A percentile compares a stretch with the other conserved stretches of the same genome.
These are phyloP conservation scores for Apantesis nais DNA, from an alignment of 2,888 invertebrate genomes.

Conservation along the genomic window DNA sequence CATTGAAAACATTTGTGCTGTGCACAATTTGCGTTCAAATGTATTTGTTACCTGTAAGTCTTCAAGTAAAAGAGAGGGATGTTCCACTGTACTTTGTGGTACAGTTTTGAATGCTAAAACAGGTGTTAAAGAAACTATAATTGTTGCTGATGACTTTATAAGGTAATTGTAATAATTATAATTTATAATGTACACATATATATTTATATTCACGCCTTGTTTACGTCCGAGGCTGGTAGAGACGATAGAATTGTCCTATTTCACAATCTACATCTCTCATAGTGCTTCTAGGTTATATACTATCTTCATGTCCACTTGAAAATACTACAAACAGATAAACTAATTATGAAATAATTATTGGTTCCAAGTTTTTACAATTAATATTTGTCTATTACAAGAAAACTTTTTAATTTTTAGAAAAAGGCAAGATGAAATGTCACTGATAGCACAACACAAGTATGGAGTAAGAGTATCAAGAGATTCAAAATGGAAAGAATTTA, in stretches of 20 bases:
- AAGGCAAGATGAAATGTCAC: conserved; percentile 87
- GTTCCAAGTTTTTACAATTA: too few relatives aligned
- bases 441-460: conserved; percentile 89
- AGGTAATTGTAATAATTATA: conserved; percentile 54
- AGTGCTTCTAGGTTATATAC: too few relatives aligned
- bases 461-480: conserved; percentile 83
- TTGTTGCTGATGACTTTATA: conserved; percentile 82
- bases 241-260: neutral
- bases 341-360: too few relatives aligned
- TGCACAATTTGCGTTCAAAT: conserved; percentile 37
- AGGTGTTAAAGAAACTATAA: conserved; percentile 80
- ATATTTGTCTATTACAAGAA: neutral
- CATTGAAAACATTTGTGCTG: conserved; percentile 62
- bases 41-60: conserved; percentile 76
- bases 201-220: neutral
- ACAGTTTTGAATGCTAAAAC: conserved; percentile 85
- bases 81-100: conserved; percentile 79
- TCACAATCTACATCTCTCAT: too few relatives aligned
- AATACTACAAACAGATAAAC: too few relatives aligned
- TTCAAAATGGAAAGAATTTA: conserved; percentile 82
- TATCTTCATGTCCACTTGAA: too few relatives aligned
- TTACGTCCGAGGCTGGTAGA: neutral
- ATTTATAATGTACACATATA: neutral
- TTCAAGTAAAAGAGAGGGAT: conserved; percentile 51
- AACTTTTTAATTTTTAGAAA: conserved; percentile 67